phyloP scores from a whole-genome alignment of 1,140 invertebrate genomes.

The Trachelipus rathkii region DNA sequence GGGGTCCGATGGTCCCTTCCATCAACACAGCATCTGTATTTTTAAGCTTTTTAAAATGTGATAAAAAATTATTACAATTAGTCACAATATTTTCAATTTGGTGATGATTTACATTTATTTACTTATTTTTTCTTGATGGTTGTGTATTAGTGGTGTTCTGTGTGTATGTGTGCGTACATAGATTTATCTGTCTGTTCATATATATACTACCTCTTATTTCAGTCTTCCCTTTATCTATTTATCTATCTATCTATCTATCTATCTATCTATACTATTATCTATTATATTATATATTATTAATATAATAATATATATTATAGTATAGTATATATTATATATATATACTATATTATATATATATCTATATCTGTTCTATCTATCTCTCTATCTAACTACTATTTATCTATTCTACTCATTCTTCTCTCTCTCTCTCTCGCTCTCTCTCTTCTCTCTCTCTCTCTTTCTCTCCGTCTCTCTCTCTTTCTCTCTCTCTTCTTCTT shows the following conservation, averaged over 20 bases:
- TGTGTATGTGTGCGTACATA: neutral
- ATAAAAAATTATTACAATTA: too few species aligned
- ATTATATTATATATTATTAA: too few species aligned
- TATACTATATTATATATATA: too few species aligned
- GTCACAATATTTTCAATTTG: too few species aligned
- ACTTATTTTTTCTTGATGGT: neutral
- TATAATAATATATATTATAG: too few species aligned
- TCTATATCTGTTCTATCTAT: too few species aligned
- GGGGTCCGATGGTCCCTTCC: neutral
- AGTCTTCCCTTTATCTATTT: too few species aligned
- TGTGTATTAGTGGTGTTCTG: constrained; percentile 12
- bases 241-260: too few species aligned
- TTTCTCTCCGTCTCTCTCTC: neutral
- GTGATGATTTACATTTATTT: neutral
- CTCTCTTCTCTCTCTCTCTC: neutral
- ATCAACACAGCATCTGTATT: neutral
- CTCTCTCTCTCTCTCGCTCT: neutral
- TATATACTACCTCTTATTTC: too few species aligned
- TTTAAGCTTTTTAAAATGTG: too few species aligned
- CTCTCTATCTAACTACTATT: neutral
- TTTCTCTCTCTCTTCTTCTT: neutral
- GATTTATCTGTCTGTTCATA: neutral
- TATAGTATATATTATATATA: too few species aligned
- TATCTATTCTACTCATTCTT: neutral
- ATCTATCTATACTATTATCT: too few species aligned